phyloP scores from a whole-genome alignment of 2,888 invertebrate species.

The Tineola bisselliella region DNA sequence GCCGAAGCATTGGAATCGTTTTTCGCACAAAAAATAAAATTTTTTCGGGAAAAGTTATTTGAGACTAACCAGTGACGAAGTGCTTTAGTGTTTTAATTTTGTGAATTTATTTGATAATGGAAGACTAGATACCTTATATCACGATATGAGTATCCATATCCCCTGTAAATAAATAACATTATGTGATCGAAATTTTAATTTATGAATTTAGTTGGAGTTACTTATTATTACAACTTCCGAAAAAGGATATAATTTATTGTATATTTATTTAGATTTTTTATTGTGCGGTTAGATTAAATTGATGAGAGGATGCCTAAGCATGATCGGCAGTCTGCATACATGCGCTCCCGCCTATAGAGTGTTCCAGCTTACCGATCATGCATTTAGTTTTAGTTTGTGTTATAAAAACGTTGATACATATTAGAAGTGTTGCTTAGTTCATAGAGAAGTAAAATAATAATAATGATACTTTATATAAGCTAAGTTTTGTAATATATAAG shows the following conservation, averaged over 20 bases:
- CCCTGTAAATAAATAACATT: conserved; percentile 47
- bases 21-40: conserved; percentile 93
- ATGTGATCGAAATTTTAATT: conserved; percentile 51
- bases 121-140: neutral
- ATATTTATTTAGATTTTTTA: conserved; percentile 49
- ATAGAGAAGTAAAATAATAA: neutral
- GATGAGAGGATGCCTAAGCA: neutral
- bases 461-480: conserved; percentile 47
- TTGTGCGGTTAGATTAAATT: conserved; percentile 16
- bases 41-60: conserved; percentile 84
- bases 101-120: conserved; percentile 19
- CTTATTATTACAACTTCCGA: conserved; percentile 21
- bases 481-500: conserved; percentile 44
- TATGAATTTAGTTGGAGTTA: conserved; percentile 30
- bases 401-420: conserved; percentile 1
- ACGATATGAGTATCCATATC: conserved; percentile 14
- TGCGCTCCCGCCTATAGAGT: neutral
- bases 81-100: conserved; percentile 36
- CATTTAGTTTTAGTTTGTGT: neutral
- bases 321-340: neutral
- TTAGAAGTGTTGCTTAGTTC: conserved; percentile 10
- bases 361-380: neutral
- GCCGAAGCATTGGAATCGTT: conserved; percentile 95
- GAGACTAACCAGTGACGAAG: conserved; percentile 58
- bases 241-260: conserved; percentile 39